Conservation (phyloP, 1,140 invertebrate species). For the Grapholita molesta region DNA sequence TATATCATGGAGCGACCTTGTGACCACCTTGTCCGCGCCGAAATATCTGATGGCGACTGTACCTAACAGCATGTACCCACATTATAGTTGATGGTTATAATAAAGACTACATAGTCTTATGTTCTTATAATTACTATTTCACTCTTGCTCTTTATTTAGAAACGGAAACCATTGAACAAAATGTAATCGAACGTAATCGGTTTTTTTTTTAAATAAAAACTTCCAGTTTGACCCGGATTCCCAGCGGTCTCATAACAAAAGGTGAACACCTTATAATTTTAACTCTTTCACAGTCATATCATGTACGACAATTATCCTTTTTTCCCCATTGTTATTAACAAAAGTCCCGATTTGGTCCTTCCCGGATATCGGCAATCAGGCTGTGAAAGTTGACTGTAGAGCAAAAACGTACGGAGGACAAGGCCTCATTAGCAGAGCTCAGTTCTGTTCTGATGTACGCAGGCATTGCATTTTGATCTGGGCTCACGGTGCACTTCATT, state of each 20-base stretch:
- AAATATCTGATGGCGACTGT: no score
- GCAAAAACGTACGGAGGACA: conserved; percentile 39
- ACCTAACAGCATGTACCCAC: no score
- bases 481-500: no score
- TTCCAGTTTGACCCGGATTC: neutral
- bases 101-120: no score
- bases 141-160: neutral
- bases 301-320: conserved; percentile 66
- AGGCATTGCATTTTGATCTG: neutral
- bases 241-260: neutral
- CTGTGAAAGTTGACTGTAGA: conserved; percentile 42
- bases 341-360: conserved; percentile 52
- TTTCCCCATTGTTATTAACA: conserved; percentile 58
- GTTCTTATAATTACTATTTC: no score
- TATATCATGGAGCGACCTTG: no score
- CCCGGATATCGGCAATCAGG: conserved; percentile 71
- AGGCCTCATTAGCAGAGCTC: conserved; percentile 33
- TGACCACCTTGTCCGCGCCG: no score
- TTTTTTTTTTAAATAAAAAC: neutral
- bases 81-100: no score
- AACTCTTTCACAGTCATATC: conserved; percentile 50
- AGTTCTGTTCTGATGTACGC: neutral
- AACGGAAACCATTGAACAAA: conserved; percentile 5
- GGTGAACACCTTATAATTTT: conserved; percentile 43
- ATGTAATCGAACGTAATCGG: neutral